These are phyloP conservation scores for Dexiosoma caninum DNA, from an alignment of 2,888 invertebrate species.

Conservation along the genomic window DNA sequence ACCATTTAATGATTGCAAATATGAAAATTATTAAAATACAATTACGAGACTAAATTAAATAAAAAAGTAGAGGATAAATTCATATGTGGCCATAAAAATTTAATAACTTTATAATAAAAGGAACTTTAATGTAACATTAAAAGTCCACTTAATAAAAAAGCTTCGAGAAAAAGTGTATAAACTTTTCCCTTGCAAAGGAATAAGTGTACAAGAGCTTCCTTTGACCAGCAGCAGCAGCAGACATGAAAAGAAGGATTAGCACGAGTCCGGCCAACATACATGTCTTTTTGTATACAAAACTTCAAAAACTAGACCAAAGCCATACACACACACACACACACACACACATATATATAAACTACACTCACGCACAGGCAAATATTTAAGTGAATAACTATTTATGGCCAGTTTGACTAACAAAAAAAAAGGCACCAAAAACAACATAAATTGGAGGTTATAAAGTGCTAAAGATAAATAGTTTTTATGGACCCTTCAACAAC, in stretches of 20 bases:
- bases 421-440: conserved; percentile 1
- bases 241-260: conserved; percentile 44
- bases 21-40: conserved; percentile 57
- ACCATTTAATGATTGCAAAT: conserved; percentile 36
- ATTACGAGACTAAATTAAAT: conserved; percentile 48
- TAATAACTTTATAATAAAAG: conserved; percentile 50
- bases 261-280: conserved; percentile 53
- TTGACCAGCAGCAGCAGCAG: conserved; percentile 21
- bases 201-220: background rate
- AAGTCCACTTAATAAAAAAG: conserved; percentile 19
- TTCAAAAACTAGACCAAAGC: conserved; percentile 4
- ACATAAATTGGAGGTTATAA: conserved; percentile 54
- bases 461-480: conserved; percentile 60
- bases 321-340: background rate
- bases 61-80: conserved; percentile 3
- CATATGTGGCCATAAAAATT: conserved; percentile 52
- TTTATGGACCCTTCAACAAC: conserved; percentile 61
- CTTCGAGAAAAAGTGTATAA: background rate
- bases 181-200: background rate
- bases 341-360: background rate
- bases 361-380: background rate
- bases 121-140: conserved; percentile 28
- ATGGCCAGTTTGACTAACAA: background rate
- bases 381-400: conserved; percentile 17
- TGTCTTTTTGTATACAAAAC: background rate